Conservation (phyloP, 2,888 invertebrate species). For the Chloromyia formosa region DNA sequence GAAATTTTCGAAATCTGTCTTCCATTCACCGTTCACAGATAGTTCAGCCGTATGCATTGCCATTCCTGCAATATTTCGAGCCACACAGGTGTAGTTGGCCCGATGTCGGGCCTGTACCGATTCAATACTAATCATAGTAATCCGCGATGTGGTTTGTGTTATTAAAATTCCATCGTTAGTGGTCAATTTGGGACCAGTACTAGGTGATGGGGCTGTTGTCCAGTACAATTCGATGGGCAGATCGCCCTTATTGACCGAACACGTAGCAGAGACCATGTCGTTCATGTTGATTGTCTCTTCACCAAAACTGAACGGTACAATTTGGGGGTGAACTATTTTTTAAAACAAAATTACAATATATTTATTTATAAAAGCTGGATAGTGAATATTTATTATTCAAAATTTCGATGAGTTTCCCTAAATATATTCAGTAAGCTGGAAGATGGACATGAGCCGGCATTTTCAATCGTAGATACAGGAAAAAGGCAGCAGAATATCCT, state of each 20-base stretch:
- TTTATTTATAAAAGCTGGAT: background rate
- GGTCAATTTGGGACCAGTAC: slow-evolving; percentile 67
- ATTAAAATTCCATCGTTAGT: slow-evolving; percentile 70
- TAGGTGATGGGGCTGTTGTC: slow-evolving; percentile 66
- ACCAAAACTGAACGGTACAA: slow-evolving; percentile 79
- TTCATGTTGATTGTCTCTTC: slow-evolving; percentile 80
- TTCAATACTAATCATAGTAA: slow-evolving; percentile 75
- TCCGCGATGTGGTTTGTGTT: slow-evolving; percentile 71
- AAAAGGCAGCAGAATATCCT: background rate
- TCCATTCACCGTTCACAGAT: slow-evolving; percentile 64
- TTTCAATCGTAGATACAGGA: background rate
- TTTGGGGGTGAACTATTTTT: slow-evolving; percentile 78
- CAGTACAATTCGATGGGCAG: slow-evolving; percentile 79
- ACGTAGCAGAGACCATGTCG: slow-evolving; percentile 76
- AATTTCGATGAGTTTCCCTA: background rate
- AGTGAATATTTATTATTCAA: no score
- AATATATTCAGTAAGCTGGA: background rate
- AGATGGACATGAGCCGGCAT: background rate
- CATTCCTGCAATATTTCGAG: slow-evolving; percentile 74
- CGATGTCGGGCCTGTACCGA: slow-evolving; percentile 75
- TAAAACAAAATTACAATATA: background rate
- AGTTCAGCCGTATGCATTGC: slow-evolving; percentile 75
- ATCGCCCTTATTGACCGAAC: slow-evolving; percentile 80
- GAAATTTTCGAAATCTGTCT: slow-evolving; percentile 29
- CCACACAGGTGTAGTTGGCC: slow-evolving; percentile 80